Percentiles rank a stretch among this genome's conserved stretches.
Conservation (phyloP, 1,140 invertebrate genomes). For the Acromyrmex charruanus region DNA sequence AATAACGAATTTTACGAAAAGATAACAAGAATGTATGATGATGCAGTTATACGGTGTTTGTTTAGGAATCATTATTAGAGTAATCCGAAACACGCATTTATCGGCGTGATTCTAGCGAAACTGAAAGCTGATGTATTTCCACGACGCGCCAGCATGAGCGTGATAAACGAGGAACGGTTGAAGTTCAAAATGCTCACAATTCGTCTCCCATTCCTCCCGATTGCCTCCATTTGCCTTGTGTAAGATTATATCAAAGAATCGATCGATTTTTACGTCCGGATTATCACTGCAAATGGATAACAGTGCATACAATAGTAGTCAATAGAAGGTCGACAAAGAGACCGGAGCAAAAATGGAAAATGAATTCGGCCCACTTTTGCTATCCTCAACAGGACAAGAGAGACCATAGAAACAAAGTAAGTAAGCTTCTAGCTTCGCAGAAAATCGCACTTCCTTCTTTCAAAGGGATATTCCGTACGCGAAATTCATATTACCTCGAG, state of each 20-base stretch:
- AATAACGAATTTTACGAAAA: slow-evolving; percentile 8
- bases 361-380: background rate
- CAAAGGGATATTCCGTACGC: background rate
- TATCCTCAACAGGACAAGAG: background rate
- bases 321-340: background rate
- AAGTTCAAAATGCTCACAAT: slow-evolving; percentile 48
- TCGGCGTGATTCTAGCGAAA: slow-evolving; percentile 11
- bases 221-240: slow-evolving; percentile 18
- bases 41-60: background rate
- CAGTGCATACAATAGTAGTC: background rate
- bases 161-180: slow-evolving; percentile 40
- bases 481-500: slow-evolving; percentile 10
- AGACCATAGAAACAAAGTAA: slow-evolving; percentile 11
- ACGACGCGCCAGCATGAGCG: slow-evolving; percentile 10
- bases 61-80: slow-evolving; percentile 15
- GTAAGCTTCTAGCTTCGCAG: background rate
- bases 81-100: slow-evolving; percentile 36
- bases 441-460: slow-evolving; percentile 3
- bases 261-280: background rate
- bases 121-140: slow-evolving; percentile 39
- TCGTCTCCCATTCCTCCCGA: slow-evolving; percentile 42
- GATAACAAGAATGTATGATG: slow-evolving; percentile 1
- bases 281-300: slow-evolving; percentile 32
- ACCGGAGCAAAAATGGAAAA: background rate
- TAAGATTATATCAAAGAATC: background rate